A percentile compares a stretch with the other conserved stretches of the same genome.
phyloP scores from a whole-genome alignment of 1,140 invertebrate genomes.

The Bicyclus anynana region DNA sequence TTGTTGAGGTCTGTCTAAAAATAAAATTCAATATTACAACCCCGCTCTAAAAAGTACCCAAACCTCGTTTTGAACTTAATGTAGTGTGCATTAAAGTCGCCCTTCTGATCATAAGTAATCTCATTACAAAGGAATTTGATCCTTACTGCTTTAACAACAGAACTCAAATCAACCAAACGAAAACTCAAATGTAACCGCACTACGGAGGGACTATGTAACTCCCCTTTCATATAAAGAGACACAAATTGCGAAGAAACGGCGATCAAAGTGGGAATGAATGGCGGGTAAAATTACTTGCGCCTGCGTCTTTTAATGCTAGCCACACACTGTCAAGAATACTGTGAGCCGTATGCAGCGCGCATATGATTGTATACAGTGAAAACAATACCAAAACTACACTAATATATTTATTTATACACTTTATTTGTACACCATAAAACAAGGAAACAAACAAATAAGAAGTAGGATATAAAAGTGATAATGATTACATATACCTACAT shows the following conservation, averaged over 20 bases:
- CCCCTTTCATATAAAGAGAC: constrained; percentile 40
- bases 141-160: not conserved
- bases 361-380: too few species aligned
- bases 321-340: too few species aligned
- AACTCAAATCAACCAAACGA: not conserved
- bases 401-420: too few species aligned
- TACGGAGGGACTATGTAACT: constrained; percentile 2
- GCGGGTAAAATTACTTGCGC: constrained; percentile 28
- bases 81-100: constrained; percentile 33
- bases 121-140: constrained; percentile 1
- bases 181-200: not conserved
- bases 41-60: constrained; percentile 18
- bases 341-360: too few species aligned
- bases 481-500: too few species aligned
- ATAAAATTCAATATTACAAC: too few species aligned
- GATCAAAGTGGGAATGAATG: constrained; percentile 54
- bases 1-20: too few species aligned
- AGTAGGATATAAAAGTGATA: too few species aligned
- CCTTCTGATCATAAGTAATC: constrained; percentile 33
- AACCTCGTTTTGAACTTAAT: constrained; percentile 31
- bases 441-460: too few species aligned
- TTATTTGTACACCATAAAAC: too few species aligned
- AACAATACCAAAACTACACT: too few species aligned
- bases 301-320: constrained; percentile 50
- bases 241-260: constrained; percentile 52